Conservation (phyloP, 2,113 vertebrate species). For the Marcusenius ussheri region DNA sequence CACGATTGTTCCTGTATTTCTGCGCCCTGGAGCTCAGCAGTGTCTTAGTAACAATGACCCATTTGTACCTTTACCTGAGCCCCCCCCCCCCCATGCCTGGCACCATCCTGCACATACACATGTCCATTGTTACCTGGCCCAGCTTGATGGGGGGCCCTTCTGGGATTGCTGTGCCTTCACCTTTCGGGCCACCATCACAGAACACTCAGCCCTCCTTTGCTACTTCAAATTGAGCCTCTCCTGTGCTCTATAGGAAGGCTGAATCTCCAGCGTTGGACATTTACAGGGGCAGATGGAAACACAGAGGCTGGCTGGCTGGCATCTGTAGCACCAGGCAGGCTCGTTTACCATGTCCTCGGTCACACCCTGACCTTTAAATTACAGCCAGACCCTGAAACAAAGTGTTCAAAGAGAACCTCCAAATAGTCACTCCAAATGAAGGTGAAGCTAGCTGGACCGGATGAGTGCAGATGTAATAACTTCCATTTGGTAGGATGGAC, state of each 20-base stretch:
- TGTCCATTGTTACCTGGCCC: neutral
- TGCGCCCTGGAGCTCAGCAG: neutral
- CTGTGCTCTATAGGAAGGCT: neutral
- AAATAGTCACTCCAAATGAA: neutral
- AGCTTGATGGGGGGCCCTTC: neutral
- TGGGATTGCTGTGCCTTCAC: neutral
- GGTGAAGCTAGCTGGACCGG: neutral
- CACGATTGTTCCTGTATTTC: neutral
- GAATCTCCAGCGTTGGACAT: neutral
- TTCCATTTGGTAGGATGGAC: neutral
- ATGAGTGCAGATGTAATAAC: neutral
- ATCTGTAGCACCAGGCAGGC: neutral
- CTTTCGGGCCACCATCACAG: neutral
- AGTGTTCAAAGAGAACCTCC: neutral
- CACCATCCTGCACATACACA: neutral
- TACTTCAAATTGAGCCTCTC: neutral
- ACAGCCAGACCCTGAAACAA: neutral
- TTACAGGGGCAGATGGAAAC: neutral
- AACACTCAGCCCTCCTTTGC: neutral
- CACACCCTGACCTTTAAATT: constrained; percentile 4
- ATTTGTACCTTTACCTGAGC: neutral
- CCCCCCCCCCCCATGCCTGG: neutral
- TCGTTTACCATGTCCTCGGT: neutral
- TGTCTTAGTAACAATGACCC: neutral
- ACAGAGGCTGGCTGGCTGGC: neutral